These are phyloP conservation scores for Gnathonemus longibarbis DNA, from an alignment of 2,113 vertebrate species.

Conservation along the genomic window DNA sequence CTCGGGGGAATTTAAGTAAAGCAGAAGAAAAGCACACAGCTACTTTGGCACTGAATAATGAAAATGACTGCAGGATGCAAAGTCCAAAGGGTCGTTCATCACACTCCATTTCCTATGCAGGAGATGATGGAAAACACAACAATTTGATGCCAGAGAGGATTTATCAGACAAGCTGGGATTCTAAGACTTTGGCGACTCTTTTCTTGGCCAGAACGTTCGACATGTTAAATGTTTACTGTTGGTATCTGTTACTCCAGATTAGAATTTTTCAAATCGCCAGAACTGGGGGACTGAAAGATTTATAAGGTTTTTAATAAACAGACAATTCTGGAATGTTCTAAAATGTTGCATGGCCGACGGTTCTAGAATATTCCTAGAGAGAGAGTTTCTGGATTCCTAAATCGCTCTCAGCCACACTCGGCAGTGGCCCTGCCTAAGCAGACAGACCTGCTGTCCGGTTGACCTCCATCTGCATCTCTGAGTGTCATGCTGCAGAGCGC, in stretches of 20 bases:
- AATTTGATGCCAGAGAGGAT: neutral
- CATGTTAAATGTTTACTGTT: neutral
- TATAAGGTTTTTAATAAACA: neutral
- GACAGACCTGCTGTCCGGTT: neutral
- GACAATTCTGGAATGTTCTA: neutral
- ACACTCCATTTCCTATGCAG: slow-evolving; percentile 22
- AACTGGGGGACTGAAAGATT: neutral
- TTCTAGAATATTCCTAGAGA: neutral
- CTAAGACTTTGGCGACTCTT: neutral
- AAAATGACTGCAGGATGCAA: neutral
- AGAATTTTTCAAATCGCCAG: neutral
- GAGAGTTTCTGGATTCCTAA: neutral
- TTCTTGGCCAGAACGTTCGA: neutral
- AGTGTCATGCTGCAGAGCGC: neutral
- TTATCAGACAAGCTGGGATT: neutral
- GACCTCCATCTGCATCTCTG: neutral
- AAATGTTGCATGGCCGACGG: neutral
- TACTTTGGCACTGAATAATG: neutral
- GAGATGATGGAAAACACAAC: slow-evolving; percentile 30
- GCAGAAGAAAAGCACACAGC: neutral
- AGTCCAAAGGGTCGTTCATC: neutral
- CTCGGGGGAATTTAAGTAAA: neutral
- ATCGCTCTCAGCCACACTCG: neutral
- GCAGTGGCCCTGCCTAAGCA: neutral
- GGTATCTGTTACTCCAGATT: neutral